phyloP scores from a whole-genome alignment of 2,888 invertebrate genomes.

The Odontocolon sp. region DNA sequence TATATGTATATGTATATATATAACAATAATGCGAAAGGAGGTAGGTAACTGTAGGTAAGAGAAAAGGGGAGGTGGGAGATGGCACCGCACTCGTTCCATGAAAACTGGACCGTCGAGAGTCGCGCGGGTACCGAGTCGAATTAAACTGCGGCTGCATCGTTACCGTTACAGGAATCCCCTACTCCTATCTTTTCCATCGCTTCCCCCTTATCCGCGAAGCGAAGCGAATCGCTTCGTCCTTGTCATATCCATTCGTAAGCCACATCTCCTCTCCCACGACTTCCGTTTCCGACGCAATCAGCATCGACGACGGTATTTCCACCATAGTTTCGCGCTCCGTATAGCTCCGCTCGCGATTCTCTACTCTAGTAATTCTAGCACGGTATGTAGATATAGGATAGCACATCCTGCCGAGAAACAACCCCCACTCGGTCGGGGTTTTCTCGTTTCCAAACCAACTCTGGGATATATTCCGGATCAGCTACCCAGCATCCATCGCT shows the following conservation, averaged over 20 bases:
- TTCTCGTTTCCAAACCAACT: no score
- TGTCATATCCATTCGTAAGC: no score
- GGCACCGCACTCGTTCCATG: background rate
- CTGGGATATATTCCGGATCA: no score
- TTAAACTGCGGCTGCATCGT: slow-evolving; percentile 57
- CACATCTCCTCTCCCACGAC: slow-evolving; percentile 11
- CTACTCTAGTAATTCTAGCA: slow-evolving; percentile 40
- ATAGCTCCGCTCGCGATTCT: slow-evolving; percentile 14
- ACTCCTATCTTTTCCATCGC: slow-evolving; percentile 18
- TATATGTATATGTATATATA: background rate
- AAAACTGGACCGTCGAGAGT: slow-evolving; percentile 38
- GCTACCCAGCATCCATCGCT: slow-evolving; percentile 8
- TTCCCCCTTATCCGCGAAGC: slow-evolving; percentile 28
- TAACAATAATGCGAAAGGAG: slow-evolving; percentile 41
- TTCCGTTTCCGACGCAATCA: slow-evolving; percentile 49
- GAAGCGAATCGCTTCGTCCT: slow-evolving; percentile 30
- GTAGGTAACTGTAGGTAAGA: slow-evolving; percentile 47
- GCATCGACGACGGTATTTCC: slow-evolving; percentile 24
- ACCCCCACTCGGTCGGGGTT: no score
- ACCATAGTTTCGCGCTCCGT: slow-evolving; percentile 31
- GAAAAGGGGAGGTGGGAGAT: slow-evolving; percentile 3
- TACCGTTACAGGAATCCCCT: slow-evolving; percentile 43
- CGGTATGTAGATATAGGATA: background rate
- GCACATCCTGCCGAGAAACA: slow-evolving; percentile 44
- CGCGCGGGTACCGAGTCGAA: slow-evolving; percentile 49